These are phyloP conservation scores for Hypotaenidia philippensis DNA, from an alignment of 2,797 vertebrate species.

Conservation along the genomic window DNA sequence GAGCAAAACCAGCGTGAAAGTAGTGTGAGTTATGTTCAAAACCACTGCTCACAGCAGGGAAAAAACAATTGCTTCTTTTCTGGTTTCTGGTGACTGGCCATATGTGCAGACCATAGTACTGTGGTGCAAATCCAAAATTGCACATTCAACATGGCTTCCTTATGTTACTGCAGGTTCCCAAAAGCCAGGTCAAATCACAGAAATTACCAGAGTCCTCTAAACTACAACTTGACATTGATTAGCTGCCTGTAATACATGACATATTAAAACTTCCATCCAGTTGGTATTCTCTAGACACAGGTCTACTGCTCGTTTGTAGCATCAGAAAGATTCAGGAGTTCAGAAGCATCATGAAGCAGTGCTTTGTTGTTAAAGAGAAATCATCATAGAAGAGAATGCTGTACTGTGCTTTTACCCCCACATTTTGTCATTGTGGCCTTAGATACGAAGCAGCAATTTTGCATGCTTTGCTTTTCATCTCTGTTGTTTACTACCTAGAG, in stretches of 20 bases:
- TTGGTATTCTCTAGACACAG: not conserved
- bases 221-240: not conserved
- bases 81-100: conserved; percentile 29
- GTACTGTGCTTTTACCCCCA: not conserved
- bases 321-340: not conserved
- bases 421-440: not conserved
- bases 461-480: conserved; percentile 18
- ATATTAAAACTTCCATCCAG: not conserved
- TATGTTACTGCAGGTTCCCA: not conserved
- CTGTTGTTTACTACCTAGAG: conserved; percentile 39
- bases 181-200: not conserved
- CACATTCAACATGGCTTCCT: conserved; percentile 30
- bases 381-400: not conserved
- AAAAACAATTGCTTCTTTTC: conserved; percentile 74
- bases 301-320: not conserved
- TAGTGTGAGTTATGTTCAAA: conserved; percentile 68
- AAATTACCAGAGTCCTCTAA: not conserved
- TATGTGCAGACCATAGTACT: conserved; percentile 31
- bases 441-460: conserved; percentile 19
- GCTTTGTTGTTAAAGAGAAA: not conserved
- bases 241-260: not conserved
- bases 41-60: conserved; percentile 72
- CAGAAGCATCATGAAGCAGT: not conserved
- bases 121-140: conserved; percentile 31
- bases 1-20: conserved; percentile 55